phyloP scores from a whole-genome alignment of 2,797 vertebrate species.

The Acomys russatus region DNA sequence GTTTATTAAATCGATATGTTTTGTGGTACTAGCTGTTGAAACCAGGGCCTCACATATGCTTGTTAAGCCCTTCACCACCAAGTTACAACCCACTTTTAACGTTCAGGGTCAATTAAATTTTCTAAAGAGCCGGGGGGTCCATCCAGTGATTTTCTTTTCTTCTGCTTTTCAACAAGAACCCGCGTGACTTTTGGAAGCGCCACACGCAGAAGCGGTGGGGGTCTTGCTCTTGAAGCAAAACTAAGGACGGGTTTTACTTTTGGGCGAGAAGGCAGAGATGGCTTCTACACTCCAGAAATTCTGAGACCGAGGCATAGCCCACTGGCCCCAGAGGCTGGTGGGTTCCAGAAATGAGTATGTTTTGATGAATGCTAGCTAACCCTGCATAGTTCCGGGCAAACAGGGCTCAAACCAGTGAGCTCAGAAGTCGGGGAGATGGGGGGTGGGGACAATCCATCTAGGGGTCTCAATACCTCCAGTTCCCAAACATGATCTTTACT shows the following conservation, averaged over 20 bases:
- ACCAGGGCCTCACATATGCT: neutral
- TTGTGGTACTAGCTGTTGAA: neutral
- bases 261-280: neutral
- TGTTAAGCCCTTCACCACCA: neutral
- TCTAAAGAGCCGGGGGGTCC: neutral
- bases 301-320: neutral
- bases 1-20: neutral
- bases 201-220: neutral
- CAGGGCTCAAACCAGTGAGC: neutral
- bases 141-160: neutral
- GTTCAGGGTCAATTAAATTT: neutral
- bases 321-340: neutral
- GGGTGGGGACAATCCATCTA: no score
- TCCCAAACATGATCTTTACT: neutral
- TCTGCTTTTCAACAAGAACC: neutral
- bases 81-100: neutral
- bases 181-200: neutral
- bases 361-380: neutral
- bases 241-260: neutral
- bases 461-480: neutral
- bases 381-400: neutral
- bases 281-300: neutral
- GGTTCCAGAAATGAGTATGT: neutral
- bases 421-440: no score
- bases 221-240: neutral